Base-by-base conservation (phyloP, 2,797 vertebrate species). In the Ibycter americanus region DNA sequence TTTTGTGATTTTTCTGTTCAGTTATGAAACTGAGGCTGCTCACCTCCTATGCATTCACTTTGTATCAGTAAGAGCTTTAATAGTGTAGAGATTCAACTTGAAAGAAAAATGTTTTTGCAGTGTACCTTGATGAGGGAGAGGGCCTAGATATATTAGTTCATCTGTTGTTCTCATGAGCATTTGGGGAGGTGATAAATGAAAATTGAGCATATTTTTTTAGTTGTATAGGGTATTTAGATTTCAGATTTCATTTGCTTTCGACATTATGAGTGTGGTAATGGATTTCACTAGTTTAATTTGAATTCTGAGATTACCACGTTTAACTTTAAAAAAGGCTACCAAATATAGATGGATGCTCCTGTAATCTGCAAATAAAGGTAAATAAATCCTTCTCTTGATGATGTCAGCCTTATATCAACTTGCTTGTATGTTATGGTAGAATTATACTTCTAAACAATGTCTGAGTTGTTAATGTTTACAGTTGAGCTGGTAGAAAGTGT, bases 1-100 rank as follows among this genome's bases (percentile, higher is more conserved):
- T 46, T 79, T 87, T 77, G 38, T 59, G 44, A 76, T 83, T 90
- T 91, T 91, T 73, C 68, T 81, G 40, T 78, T 97, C 38, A 52
- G 25, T 88, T 94, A 84, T 62, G 78, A 95, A 96, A 89, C 54
- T 65, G 74, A 90, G 71, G 47, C 29, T 94, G 66, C 73, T 97
- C 86, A 40, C 63, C 73, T 97, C 56, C 70, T 40, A 83, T 52
- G 44, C 40, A 87, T 89, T 92, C 46, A 54, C 72, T 96, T 94
- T 54, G 51, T 77, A 63, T 62, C 74, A 95, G 17, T 49, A 96
- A 83, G 78, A 93, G 61, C 40, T 82, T 82, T 47, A 72, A 76
- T 15, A 38, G 8, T 26, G 12, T 17, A 62, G 12, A 7, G 16
- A 36, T 81, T 86, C 26, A 63, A 15, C 83, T 32, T 80, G 36